Base-by-base conservation (phyloP, 1,140 invertebrate species). In the Phocides pigmalion region DNA sequence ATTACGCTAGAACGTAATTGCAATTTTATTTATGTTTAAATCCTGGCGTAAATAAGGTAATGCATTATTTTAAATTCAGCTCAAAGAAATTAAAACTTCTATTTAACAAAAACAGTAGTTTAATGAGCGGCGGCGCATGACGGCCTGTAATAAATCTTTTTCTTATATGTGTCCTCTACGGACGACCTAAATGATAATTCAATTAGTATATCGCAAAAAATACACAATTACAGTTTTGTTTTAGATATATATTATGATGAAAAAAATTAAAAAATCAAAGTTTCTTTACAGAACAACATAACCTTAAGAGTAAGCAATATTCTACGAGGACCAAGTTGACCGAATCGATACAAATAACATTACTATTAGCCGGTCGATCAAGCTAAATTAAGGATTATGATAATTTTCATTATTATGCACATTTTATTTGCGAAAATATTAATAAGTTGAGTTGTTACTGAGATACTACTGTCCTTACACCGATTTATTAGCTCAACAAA, bases 131-230 rank as follows among this genome's bases (percentile, higher is more conserved):
- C 53, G 28, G 53, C 14, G 53, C 53, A 56, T 56, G 37, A 56
- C 53, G 53, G 20, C 20, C 20, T 2, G 20, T 44, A 56, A 37
- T 53, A 19, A 37, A 44, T 42, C 39, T 58, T 42, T 58, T 58
- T 56, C 53, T 56, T 44, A 9, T 58, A 42, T 44, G 15, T 32
- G 50, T 53, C 50, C 50, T 53, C 16, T 53, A 53, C 32, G 17
- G 22, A 39, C 15, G 50, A 53, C 50, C 50, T 53, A 53, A 53
- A 53, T 53, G 17, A 39, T 53, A 51, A 51, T 39, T 53, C 32
- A 53, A 53, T 39, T 53, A 53, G 35, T 17, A 19, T 53, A 53
- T 37, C 16, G 6, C 50, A 39, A 53, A 53, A 53, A 39, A 15
- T 9, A 4, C 35, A 22, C 6, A 11, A 35, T 1, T 51, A 37